A percentile compares a stretch with the other conserved stretches of the same genome.
Evolutionary conservation across 2,113 vertebrate genomes (phyloP).

Genomic region (Phaetusa simplex): DNA sequence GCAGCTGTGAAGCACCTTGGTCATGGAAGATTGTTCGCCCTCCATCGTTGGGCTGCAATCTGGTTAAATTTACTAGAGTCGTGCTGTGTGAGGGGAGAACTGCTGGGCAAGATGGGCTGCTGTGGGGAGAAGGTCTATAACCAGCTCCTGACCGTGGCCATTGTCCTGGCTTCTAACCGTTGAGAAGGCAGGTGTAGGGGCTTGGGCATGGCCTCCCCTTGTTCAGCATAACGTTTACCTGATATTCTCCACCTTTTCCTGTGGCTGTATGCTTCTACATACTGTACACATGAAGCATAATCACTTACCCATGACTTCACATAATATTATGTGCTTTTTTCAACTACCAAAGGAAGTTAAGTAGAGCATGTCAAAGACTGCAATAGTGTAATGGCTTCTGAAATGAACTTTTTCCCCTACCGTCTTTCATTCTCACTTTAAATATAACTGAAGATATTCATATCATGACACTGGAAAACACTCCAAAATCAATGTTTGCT

Average conservation of each 20-base stretch:
- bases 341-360: neutral
- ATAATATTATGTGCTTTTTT: neutral
- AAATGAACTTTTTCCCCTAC: neutral
- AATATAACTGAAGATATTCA: neutral
- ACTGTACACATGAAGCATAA: neutral
- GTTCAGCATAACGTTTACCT: neutral
- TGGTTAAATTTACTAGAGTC: neutral
- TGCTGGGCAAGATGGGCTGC: neutral
- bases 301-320: neutral
- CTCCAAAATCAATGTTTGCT: neutral
- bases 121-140: neutral
- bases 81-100: neutral
- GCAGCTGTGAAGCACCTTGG: neutral
- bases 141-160: accelerated
- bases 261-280: neutral
- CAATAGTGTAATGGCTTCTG: neutral
- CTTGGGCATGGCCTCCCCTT: neutral
- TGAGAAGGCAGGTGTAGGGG: neutral
- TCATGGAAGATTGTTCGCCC: neutral
- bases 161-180: neutral
- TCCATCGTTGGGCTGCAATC: neutral
- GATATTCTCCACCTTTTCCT: neutral
- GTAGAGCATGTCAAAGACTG: neutral
- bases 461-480: neutral
- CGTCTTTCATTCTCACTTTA: neutral